These are phyloP conservation scores for Coregonus clupeaformis DNA, from an alignment of 2,113 vertebrate genomes.

Conservation along the genomic window DNA sequence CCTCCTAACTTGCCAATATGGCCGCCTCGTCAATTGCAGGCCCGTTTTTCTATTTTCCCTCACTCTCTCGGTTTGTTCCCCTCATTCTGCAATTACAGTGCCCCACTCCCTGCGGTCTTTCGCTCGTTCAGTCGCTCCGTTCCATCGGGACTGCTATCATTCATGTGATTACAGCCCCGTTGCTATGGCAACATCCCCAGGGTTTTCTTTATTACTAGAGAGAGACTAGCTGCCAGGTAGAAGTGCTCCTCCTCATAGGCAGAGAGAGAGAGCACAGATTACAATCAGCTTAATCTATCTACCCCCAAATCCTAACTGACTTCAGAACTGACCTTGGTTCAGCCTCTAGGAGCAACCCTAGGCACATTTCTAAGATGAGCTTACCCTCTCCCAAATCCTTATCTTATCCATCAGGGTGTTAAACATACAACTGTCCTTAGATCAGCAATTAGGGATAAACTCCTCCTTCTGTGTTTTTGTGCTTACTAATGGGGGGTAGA, in stretches of 20 bases:
- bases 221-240: not conserved
- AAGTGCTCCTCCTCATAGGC: not conserved
- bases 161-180: slow-evolving; percentile 59
- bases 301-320: not conserved
- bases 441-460: no score
- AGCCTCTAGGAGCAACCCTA: not conserved
- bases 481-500: slow-evolving; percentile 84
- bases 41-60: slow-evolving; percentile 46
- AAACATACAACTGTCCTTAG: no score
- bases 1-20: slow-evolving; percentile 36
- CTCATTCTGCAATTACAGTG: slow-evolving; percentile 52
- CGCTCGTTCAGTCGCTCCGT: slow-evolving; percentile 3
- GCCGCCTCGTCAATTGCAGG: slow-evolving; percentile 52
- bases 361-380: not conserved
- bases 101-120: not conserved
- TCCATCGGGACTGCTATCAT: slow-evolving; percentile 42
- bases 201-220: not conserved
- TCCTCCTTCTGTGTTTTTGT: not conserved
- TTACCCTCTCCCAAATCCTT: not conserved
- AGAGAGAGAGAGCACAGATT: no score
- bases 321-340: not conserved
- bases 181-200: slow-evolving; percentile 46
- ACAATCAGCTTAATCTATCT: not conserved
- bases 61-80: slow-evolving; percentile 57
- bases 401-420: no score